These are phyloP conservation scores for Acanthurus leucopareius DNA, from an alignment of 2,797 vertebrate genomes.

Conservation along the genomic window DNA sequence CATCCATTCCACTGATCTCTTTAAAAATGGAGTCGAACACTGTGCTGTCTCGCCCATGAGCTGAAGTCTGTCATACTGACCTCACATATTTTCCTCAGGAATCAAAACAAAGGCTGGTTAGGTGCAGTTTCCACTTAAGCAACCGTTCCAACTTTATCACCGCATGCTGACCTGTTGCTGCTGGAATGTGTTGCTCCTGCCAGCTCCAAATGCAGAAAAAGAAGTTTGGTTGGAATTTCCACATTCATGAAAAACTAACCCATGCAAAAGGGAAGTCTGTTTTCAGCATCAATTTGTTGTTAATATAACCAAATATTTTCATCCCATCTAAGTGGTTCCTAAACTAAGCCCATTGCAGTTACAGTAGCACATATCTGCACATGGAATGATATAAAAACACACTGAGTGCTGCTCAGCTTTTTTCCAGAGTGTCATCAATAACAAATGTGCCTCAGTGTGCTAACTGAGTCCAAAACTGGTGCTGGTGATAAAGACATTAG, in stretches of 20 bases:
- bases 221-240: slow-evolving; percentile 6
- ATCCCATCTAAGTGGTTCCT: not conserved
- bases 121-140: slow-evolving; percentile 66
- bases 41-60: slow-evolving; percentile 5
- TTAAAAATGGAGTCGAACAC: not conserved
- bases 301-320: not conserved
- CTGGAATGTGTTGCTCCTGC: slow-evolving; percentile 55
- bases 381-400: slow-evolving; percentile 15
- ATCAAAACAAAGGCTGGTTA: slow-evolving; percentile 70
- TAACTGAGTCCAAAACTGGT: slow-evolving; percentile 39
- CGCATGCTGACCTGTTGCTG: slow-evolving; percentile 46
- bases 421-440: slow-evolving; percentile 31
- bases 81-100: slow-evolving; percentile 70
- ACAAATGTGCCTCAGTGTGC: slow-evolving; percentile 37
- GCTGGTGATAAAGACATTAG: slow-evolving; percentile 51
- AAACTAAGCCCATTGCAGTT: not conserved
- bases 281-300: not conserved
- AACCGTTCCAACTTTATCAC: slow-evolving; percentile 60
- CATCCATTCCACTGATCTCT: not conserved
- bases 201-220: slow-evolving; percentile 22
- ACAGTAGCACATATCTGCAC: not conserved
- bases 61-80: slow-evolving; percentile 49
- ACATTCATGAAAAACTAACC: slow-evolving; percentile 2
- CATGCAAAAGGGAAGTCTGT: not conserved
- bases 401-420: slow-evolving; percentile 8